Conservation (phyloP, 2,888 invertebrate genomes). For the Sinelater perroti region DNA sequence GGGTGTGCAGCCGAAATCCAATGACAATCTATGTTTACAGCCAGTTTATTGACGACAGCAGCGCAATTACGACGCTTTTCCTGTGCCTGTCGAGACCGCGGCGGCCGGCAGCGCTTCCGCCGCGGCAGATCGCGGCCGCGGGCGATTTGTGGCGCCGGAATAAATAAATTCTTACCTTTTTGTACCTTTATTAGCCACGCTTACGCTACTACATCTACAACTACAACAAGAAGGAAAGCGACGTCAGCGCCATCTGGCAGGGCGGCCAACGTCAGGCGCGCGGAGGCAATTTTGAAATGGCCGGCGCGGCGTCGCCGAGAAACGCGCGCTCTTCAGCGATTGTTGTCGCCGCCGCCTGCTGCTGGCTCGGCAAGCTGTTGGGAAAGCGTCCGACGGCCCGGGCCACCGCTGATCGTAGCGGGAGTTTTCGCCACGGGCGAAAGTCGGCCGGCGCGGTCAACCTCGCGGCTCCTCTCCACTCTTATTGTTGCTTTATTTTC, state of each 20-base stretch:
- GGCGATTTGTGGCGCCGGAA: constrained; percentile 18
- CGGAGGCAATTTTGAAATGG: constrained; percentile 26
- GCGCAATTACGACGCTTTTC: constrained; percentile 32
- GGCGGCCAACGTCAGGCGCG: background rate
- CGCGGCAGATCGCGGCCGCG: background rate
- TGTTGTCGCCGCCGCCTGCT: background rate
- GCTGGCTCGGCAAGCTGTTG: background rate
- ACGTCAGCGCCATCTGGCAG: constrained; percentile 47
- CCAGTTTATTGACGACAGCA: constrained; percentile 54
- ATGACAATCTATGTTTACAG: constrained; percentile 49
- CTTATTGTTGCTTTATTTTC: constrained; percentile 23
- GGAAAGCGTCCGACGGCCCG: no score
- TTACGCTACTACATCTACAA: constrained; percentile 66
- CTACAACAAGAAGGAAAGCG: constrained; percentile 54
- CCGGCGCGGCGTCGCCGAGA: background rate
- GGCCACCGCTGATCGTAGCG: no score
- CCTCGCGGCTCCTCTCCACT: constrained; percentile 21
- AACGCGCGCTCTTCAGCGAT: no score
- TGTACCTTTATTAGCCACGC: constrained; percentile 90
- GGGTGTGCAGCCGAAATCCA: constrained; percentile 46
- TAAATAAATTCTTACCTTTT: constrained; percentile 69
- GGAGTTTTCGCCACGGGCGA: constrained; percentile 13
- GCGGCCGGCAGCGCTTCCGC: background rate
- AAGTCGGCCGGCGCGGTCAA: constrained; percentile 2
- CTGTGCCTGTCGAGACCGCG: constrained; percentile 1